These are phyloP conservation scores for Latrodectus hesperus DNA, from an alignment of 2,888 invertebrate species.

Conservation along the genomic window DNA sequence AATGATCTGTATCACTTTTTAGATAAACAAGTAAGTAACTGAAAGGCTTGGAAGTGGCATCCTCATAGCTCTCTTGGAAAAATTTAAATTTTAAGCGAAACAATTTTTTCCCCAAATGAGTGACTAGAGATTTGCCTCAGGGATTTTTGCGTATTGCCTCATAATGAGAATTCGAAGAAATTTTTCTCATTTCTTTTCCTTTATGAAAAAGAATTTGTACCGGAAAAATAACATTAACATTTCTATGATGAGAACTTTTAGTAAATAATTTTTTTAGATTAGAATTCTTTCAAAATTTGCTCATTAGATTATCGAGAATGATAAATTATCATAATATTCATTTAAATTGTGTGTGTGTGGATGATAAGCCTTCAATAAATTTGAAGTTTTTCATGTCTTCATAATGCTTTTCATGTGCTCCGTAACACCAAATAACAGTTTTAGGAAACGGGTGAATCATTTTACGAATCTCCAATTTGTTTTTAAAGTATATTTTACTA, in stretches of 20 bases:
- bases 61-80: slow-evolving; percentile 4
- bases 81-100: slow-evolving; percentile 1
- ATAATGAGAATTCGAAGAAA: slow-evolving; percentile 37
- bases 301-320: slow-evolving; percentile 19
- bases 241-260: slow-evolving; percentile 7
- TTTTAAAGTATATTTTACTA: too few species aligned
- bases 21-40: slow-evolving; percentile 6
- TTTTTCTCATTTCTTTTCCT: slow-evolving; percentile 11
- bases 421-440: too few species aligned
- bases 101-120: slow-evolving; percentile 15
- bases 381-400: not conserved
- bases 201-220: slow-evolving; percentile 31
- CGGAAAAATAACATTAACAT: slow-evolving; percentile 3
- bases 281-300: not conserved
- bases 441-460: too few species aligned
- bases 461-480: too few species aligned
- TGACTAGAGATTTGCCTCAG: slow-evolving; percentile 12
- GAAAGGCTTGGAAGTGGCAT: not conserved
- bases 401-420: too few species aligned
- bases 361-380: slow-evolving; percentile 2
- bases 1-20: not conserved
- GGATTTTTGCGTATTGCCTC: slow-evolving; percentile 5
- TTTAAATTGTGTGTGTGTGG: not conserved
- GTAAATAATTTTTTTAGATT: slow-evolving; percentile 5
- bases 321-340: not conserved